Base-by-base conservation (phyloP, 2,113 vertebrate genomes). In the Phalacrocorax pelagicus region DNA sequence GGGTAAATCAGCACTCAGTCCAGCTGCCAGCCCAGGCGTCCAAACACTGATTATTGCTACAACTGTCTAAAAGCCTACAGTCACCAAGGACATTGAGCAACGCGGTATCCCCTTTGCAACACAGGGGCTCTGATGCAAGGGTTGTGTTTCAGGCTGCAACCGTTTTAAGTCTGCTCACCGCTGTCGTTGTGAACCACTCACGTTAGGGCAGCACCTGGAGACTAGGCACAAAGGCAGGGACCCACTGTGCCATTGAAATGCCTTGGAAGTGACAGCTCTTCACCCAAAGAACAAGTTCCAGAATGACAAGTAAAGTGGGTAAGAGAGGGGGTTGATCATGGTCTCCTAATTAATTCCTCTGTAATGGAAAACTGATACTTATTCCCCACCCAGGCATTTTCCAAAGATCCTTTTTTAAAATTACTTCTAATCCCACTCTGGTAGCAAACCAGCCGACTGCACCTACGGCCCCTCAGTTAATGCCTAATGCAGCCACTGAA, bases 81-180 rank as follows among this genome's bases (percentile, higher is more conserved):
- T 42, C 92, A 54, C 88, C 26, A 3, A 97, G 92, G 95, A 7
- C 89, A 5, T 94, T 95, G 86, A 93, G 94, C 94, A 95, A 97
- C 0, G 0, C 5, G 51, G 73, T 9, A 58, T 44, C 29, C 38
- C 87, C 93, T 91, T 94, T 90, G 92, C 94, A 81, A 95, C 86
- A 94, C 34, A 59, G 61, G 12, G 17, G 3, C 84, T 93, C 86
- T 96, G 91, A 59, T 40, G 74, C 87, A 92, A 96, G 92, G 84
- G 49, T 2, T 69, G 15, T 7, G 5, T 36, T 51, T 80, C 13
- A 44, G 89, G 42, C 71, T 95, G 70, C 42, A 82, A 18, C 8
- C 17, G 5, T 19, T 29, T 26, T 10, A 30, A 40, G 15, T 38
- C 57, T 69, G 27, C 36, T 84, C 1, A 0, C 24, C 46, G 65